These are phyloP conservation scores for Odontomyia ornata DNA, from an alignment of 2,888 invertebrate species.

Conservation along the genomic window DNA sequence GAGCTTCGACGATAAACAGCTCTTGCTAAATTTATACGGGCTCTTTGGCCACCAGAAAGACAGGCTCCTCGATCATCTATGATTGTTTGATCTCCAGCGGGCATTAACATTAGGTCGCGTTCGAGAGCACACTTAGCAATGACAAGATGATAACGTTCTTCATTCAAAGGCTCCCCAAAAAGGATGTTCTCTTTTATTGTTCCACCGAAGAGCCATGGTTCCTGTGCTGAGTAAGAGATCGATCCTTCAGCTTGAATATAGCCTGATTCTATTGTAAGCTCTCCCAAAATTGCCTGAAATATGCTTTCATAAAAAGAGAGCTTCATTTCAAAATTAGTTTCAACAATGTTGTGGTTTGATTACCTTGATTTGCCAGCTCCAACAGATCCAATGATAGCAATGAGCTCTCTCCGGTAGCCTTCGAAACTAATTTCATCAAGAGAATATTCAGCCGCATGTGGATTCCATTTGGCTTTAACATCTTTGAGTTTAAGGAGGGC, in stretches of 20 bases:
- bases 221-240: slow-evolving; percentile 80
- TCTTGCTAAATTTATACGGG: slow-evolving; percentile 86
- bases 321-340: background rate
- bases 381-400: slow-evolving; percentile 77
- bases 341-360: slow-evolving; percentile 52
- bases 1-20: slow-evolving; percentile 87
- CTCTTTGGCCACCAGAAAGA: slow-evolving; percentile 87
- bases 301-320: slow-evolving; percentile 56
- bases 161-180: slow-evolving; percentile 70
- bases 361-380: slow-evolving; percentile 72
- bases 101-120: slow-evolving; percentile 68
- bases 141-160: slow-evolving; percentile 69
- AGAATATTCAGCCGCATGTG: slow-evolving; percentile 71
- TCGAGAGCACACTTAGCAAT: slow-evolving; percentile 65
- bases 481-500: slow-evolving; percentile 65
- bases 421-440: slow-evolving; percentile 74
- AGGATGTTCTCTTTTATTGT: slow-evolving; percentile 72
- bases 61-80: slow-evolving; percentile 86
- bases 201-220: slow-evolving; percentile 84
- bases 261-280: slow-evolving; percentile 66
- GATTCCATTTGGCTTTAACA: slow-evolving; percentile 76
- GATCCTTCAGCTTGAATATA: slow-evolving; percentile 69
- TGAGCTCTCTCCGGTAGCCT: slow-evolving; percentile 70
- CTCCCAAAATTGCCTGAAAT: slow-evolving; percentile 67
- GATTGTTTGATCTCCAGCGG: slow-evolving; percentile 70